A percentile compares a stretch with the other conserved stretches of the same genome.
These are phyloP conservation scores for Metellina segmentata DNA, from an alignment of 2,888 invertebrate genomes.

Conservation along the genomic window DNA sequence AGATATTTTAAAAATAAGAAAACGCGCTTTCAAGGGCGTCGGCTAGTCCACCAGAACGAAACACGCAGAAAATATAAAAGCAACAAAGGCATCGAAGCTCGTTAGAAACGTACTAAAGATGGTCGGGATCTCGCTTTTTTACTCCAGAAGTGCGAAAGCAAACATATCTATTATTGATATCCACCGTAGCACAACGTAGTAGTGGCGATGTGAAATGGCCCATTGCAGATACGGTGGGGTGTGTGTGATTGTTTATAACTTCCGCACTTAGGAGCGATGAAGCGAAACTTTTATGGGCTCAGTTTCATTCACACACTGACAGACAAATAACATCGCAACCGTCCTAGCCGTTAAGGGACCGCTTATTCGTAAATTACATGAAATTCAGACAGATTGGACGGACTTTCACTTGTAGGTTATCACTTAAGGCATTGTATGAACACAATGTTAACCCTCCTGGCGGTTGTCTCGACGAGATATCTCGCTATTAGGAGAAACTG, in stretches of 20 bases:
- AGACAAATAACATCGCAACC: neutral
- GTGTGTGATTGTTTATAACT: neutral
- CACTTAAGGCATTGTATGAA: no score
- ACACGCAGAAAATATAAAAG: neutral
- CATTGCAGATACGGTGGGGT: neutral
- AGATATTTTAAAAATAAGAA: no score
- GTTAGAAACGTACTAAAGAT: neutral
- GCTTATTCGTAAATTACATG: no score
- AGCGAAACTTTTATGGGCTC: slow-evolving; percentile 6
- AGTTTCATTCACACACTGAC: slow-evolving; percentile 26
- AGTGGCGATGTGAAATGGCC: neutral
- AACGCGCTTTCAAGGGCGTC: no score
- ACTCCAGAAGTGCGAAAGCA: no score
- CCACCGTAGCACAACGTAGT: slow-evolving; percentile 21
- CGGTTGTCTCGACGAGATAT: no score
- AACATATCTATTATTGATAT: neutral
- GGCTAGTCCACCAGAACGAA: no score
- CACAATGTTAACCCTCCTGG: no score
- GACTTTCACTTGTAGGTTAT: no score
- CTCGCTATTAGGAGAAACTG: no score
- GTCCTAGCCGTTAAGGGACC: neutral
- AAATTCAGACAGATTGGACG: no score
- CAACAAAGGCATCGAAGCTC: neutral
- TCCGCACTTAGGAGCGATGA: slow-evolving; percentile 9
- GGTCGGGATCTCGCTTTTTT: neutral